Conservation (phyloP, 2,888 invertebrate genomes). For the Thecophora atra region DNA sequence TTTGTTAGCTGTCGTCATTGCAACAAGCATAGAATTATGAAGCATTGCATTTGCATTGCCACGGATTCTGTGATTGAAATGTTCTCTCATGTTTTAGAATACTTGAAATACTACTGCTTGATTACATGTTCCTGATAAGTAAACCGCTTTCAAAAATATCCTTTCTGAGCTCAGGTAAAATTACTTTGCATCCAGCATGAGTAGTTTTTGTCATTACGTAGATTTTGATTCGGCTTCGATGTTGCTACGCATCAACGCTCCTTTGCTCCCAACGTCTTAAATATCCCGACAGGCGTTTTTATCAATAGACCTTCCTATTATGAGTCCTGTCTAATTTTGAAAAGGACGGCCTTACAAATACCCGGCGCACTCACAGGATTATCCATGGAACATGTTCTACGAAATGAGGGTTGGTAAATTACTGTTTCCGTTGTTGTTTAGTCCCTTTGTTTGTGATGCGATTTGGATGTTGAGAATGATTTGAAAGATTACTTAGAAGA, state of each 20-base stretch:
- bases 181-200: background rate
- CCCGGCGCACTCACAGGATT: background rate
- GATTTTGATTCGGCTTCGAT: background rate
- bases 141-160: background rate
- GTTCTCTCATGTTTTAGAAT: no score
- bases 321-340: background rate
- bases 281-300: background rate
- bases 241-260: background rate
- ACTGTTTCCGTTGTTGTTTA: background rate
- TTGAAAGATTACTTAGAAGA: background rate
- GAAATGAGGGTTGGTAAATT: background rate
- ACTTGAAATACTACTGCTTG: background rate
- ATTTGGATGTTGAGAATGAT: background rate
- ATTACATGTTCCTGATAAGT: background rate
- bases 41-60: background rate
- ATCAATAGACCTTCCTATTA: background rate
- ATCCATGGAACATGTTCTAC: background rate
- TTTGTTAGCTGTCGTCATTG: background rate
- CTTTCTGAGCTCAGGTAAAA: background rate
- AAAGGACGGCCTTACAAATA: background rate
- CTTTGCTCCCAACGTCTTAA: background rate
- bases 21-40: background rate
- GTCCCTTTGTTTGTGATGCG: background rate
- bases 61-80: no score
- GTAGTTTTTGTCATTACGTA: background rate